Conservation (phyloP, 2,113 vertebrate genomes). For the Poeciliopsis turrubarensis region DNA sequence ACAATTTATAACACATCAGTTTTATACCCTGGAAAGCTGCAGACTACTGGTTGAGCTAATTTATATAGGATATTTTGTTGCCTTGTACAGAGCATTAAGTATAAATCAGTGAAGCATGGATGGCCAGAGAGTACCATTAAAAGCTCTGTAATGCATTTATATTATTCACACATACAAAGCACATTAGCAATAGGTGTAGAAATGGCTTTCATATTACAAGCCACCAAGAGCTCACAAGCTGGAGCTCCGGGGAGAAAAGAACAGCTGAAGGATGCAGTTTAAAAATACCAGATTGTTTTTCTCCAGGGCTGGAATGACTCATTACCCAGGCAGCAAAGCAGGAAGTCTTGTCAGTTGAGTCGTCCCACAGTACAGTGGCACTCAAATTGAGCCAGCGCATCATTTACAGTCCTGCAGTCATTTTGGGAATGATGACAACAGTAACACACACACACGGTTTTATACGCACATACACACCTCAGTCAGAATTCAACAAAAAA, state of each 20-base stretch:
- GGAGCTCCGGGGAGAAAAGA: slow-evolving; percentile 59
- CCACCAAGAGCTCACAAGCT: slow-evolving; percentile 57
- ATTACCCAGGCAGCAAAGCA: slow-evolving; percentile 76
- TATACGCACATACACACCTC: slow-evolving; percentile 13
- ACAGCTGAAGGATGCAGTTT: slow-evolving; percentile 74
- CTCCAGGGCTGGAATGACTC: slow-evolving; percentile 73
- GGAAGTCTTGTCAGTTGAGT: slow-evolving; percentile 73
- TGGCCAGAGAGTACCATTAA: slow-evolving; percentile 50
- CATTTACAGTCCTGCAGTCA: slow-evolving; percentile 34
- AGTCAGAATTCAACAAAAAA: slow-evolving; percentile 8
- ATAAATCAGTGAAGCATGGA: slow-evolving; percentile 39
- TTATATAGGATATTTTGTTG: slow-evolving; percentile 11
- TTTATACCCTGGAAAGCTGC: slow-evolving; percentile 14
- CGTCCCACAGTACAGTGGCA: slow-evolving; percentile 62
- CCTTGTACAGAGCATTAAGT: slow-evolving; percentile 33
- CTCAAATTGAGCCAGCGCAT: slow-evolving; percentile 58
- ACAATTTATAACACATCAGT: slow-evolving; percentile 10
- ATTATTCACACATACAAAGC: slow-evolving; percentile 59
- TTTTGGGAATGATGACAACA: slow-evolving; percentile 37
- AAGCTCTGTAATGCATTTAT: slow-evolving; percentile 46
- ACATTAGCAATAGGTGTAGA: slow-evolving; percentile 61
- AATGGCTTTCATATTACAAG: slow-evolving; percentile 64
- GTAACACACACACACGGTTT: slow-evolving; percentile 3
- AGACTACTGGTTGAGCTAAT: slow-evolving; percentile 2
- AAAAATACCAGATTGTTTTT: slow-evolving; percentile 79